Base-by-base conservation (phyloP, 2,113 vertebrate genomes). In the Amia ocellicauda region DNA sequence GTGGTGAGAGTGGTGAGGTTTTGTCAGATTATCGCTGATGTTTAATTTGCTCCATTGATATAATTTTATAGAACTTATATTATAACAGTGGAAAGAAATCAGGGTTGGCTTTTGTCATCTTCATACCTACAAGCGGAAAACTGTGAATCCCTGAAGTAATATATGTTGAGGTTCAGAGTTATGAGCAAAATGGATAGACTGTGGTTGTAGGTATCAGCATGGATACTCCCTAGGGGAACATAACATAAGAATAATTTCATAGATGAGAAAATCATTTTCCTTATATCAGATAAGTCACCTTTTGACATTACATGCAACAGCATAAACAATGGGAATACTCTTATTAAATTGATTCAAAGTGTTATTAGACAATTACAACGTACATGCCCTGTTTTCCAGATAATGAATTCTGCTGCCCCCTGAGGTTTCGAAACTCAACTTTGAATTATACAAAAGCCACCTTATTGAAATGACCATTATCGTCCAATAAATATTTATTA, bases 401-500 rank as follows among this genome's bases (percentile, higher is more conserved):
- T 26, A 63, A 69, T 66, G 14, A 64, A 63, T 71, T 71, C 24
- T 56, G 16, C 11, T 65, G n/a, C 62, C 50, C 64, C 27, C 58
- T 17, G 23, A 70, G 54, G 26, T 23, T 70, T 70, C 29, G 62
- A 69, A 66, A 73, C 19, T 40, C 3, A 51, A 52, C 63, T 59
- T 5, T 68, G 20, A 43, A 58, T 47, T 27, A 55, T 55, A 49
- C 41, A 58, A 60, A 26, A 62, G 31, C 63, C 14, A 58, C 60
- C 60, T 40, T 63, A 69, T 43, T 62, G 66, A 76, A 69, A 47
- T 28, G 31, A 7, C 63, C 27, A 60, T 70, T 69, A 47, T 9
- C 47, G 24, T 72, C 63, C 67, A 66, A 70, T 71, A 74, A 73
- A 69, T 78, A 72, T 67, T 74, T 76, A 71, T 69, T 73, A 69